These are phyloP conservation scores for Melanargia galathea DNA, from an alignment of 2,888 invertebrate genomes.

Conservation along the genomic window DNA sequence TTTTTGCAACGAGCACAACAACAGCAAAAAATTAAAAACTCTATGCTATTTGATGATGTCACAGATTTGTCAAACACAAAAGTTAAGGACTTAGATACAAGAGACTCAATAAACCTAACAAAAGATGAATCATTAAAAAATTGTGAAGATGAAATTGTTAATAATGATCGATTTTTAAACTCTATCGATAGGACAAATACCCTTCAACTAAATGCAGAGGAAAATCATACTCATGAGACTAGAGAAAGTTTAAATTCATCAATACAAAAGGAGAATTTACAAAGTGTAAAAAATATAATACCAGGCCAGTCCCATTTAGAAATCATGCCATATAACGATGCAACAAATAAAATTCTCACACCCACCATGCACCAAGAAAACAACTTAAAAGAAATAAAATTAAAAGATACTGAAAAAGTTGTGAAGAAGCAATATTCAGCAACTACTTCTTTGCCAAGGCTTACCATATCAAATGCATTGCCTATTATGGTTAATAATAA, in stretches of 20 bases:
- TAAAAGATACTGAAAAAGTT: background rate
- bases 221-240: slow-evolving; percentile 4
- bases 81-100: background rate
- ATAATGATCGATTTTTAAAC: background rate
- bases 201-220: background rate
- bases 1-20: slow-evolving; percentile 53
- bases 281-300: background rate
- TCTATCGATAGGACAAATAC: background rate
- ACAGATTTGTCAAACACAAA: slow-evolving; percentile 10
- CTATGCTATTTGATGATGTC: slow-evolving; percentile 37
- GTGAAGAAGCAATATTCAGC: background rate
- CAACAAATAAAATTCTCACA: background rate
- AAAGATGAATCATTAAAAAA: background rate
- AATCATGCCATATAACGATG: background rate
- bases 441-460: background rate
- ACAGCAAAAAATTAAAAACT: slow-evolving; percentile 37
- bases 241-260: background rate
- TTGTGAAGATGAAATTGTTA: background rate
- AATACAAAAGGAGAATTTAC: background rate
- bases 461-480: background rate
- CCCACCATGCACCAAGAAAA: background rate
- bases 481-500: background rate
- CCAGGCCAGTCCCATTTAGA: slow-evolving; percentile 1
- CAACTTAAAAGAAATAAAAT: background rate
- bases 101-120: background rate